Evolutionary conservation across 2,113 vertebrate species (phyloP), one percentile per base, ranked within the genome.

Genomic region (Rafetus swinhoei): DNA sequence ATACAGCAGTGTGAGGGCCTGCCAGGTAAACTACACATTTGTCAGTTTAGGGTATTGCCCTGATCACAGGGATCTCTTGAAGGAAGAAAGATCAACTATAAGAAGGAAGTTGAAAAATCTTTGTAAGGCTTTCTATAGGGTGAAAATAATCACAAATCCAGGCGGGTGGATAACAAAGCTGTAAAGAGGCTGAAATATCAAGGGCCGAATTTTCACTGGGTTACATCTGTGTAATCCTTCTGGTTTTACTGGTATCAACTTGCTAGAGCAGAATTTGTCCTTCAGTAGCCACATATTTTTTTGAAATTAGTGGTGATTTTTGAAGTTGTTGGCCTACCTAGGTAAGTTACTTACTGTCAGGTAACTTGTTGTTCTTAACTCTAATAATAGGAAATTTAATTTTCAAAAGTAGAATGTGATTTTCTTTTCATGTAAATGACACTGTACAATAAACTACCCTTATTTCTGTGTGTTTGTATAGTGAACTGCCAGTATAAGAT

Each of bases 301-400:
- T 85, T 81, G 81, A 89, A 96, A 97, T 95, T 88, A 55, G 15
- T 84, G 87, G 87, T 93, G 90, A 90, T 85, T 95, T 93, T 22
- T 90, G 81, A 69, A 96, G 93, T 89, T 93, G 91, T 90, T 91
- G 93, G 13, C 86, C 87, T 94, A 72, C 92, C 95, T 96, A 97
- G 60, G 76, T 85, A 94, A 45, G 91, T 72, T 35, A 35, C n/a
- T 35, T n/a, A 21, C 60, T 74, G 22, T 77, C 39, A 7, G 12
- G 12, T 13, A 50, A 50, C 6, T 14, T 22, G 11, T 10, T 76
- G 22, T 77, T 50, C 53, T 54, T 54, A 54, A 54, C 53, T 72
- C 65, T 35, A 35, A 35, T 45, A 50, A 50, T 50, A 77, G 35
- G 45, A 39, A 76, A 45, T 25, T 50, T 45, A 50, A 25, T 50